Conservation (phyloP, 2,888 invertebrate genomes). For the Drosophila sordidapex region DNA sequence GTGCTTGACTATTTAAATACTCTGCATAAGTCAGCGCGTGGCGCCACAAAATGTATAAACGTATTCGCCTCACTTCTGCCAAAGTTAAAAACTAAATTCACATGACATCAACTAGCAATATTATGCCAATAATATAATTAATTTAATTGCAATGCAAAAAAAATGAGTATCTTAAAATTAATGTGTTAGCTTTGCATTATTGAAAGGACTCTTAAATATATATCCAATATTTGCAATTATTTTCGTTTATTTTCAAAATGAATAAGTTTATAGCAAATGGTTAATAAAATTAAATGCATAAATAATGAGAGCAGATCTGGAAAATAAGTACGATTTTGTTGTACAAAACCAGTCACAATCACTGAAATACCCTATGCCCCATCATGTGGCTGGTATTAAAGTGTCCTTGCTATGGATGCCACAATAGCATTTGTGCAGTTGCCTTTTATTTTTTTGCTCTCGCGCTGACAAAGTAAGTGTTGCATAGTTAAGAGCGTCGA, state of each 20-base stretch:
- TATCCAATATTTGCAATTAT: neutral
- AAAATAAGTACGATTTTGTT: neutral
- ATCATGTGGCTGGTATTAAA: slow-evolving; percentile 4
- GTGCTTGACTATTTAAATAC: slow-evolving; percentile 8
- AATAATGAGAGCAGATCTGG: neutral
- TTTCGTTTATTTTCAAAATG: too few species aligned
- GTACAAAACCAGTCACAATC: neutral
- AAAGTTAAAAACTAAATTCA: neutral
- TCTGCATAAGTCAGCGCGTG: neutral
- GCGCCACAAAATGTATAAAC: neutral
- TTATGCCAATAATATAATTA: neutral
- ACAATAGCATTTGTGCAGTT: slow-evolving; percentile 43
- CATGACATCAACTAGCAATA: neutral
- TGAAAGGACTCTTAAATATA: neutral
- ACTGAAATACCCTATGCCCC: neutral
- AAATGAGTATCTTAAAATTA: too few species aligned
- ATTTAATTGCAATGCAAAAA: neutral
- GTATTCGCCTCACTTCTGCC: neutral
- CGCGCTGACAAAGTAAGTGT: slow-evolving; percentile 67
- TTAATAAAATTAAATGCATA: neutral
- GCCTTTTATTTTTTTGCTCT: slow-evolving; percentile 16
- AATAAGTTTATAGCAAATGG: too few species aligned
- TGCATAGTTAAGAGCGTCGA: slow-evolving; percentile 60
- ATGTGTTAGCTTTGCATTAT: too few species aligned
- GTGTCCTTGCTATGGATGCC: slow-evolving; percentile 49